Conservation (phyloP, 2,113 vertebrate genomes). For the Nyctibius bracteatus region DNA sequence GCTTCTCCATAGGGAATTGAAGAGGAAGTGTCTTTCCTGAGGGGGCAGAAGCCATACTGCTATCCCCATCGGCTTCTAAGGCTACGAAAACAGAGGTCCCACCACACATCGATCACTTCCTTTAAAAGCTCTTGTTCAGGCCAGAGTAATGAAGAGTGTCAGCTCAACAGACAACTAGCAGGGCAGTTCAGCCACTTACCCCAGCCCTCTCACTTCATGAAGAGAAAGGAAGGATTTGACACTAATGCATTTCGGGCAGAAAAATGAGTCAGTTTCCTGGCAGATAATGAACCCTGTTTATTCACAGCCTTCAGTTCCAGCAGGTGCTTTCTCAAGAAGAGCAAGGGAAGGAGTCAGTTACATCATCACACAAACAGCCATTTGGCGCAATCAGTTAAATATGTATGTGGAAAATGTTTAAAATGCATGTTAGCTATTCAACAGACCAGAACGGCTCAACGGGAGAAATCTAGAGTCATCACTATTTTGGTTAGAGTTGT, state of each 20-base stretch:
- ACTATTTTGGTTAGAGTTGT: slow-evolving; percentile 7
- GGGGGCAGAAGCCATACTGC: neutral
- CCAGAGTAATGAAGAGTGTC: neutral
- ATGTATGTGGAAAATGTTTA: slow-evolving; percentile 19
- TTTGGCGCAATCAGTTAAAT: slow-evolving; percentile 47
- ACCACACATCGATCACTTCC: neutral
- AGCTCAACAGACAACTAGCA: neutral
- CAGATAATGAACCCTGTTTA: slow-evolving; percentile 42
- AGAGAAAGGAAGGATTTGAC: slow-evolving; percentile 37
- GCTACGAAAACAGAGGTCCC: neutral
- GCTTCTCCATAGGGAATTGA: neutral
- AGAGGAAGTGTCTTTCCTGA: slow-evolving; percentile 55
- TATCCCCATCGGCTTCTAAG: neutral
- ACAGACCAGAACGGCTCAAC: slow-evolving; percentile 30
- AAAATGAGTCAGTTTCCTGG: slow-evolving; percentile 65
- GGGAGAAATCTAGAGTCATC: slow-evolving; percentile 10
- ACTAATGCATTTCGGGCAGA: slow-evolving; percentile 41
- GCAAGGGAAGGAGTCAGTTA: slow-evolving; percentile 43
- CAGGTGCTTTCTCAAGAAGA: slow-evolving; percentile 58
- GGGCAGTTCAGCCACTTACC: neutral
- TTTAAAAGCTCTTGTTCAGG: neutral
- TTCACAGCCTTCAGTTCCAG: slow-evolving; percentile 44
- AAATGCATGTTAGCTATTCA: slow-evolving; percentile 37
- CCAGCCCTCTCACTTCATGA: slow-evolving; percentile 20
- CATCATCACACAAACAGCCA: slow-evolving; percentile 42